Conservation (phyloP, 1,140 invertebrate genomes). For the Coenobita brevimanus region DNA sequence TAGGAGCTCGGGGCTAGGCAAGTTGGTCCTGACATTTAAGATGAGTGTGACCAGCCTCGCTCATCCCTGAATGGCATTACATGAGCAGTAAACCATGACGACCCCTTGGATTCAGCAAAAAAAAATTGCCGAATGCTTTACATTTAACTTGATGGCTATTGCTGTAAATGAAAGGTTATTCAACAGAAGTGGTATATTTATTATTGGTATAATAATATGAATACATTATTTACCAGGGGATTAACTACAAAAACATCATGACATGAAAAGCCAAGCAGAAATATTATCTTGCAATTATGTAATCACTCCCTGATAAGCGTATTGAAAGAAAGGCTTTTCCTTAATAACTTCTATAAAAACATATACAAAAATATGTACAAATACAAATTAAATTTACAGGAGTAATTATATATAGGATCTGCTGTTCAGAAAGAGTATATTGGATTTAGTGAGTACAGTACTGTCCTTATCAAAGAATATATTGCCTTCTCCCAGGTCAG, state of each 20-base stretch:
- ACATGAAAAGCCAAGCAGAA: conserved; percentile 58
- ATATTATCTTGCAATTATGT: conserved; percentile 55
- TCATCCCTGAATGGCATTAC: too few species aligned
- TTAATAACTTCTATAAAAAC: conserved; percentile 64
- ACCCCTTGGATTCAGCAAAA: too few species aligned
- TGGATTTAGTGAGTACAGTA: background rate
- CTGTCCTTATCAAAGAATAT: too few species aligned
- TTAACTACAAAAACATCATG: conserved; percentile 52
- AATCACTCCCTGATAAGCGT: conserved; percentile 63
- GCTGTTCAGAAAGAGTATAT: conserved; percentile 34
- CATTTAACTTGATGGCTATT: too few species aligned
- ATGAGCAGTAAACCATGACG: too few species aligned
- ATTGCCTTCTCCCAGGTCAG: too few species aligned
- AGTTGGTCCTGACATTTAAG: too few species aligned
- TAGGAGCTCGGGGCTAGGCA: too few species aligned
- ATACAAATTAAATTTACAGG: conserved; percentile 62
- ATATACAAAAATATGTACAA: conserved; percentile 65
- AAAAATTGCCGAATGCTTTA: too few species aligned
- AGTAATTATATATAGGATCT: conserved; percentile 58
- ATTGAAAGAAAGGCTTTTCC: conserved; percentile 50
- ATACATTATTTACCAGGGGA: conserved; percentile 66
- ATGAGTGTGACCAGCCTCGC: too few species aligned
- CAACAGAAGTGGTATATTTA: conserved; percentile 52
- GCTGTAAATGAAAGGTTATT: conserved; percentile 6
- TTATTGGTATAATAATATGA: conserved; percentile 59